A percentile compares a stretch with the other conserved stretches of the same genome.
These are phyloP conservation scores for Archilochus colubris DNA, from an alignment of 2,113 vertebrate species.

Conservation along the genomic window DNA sequence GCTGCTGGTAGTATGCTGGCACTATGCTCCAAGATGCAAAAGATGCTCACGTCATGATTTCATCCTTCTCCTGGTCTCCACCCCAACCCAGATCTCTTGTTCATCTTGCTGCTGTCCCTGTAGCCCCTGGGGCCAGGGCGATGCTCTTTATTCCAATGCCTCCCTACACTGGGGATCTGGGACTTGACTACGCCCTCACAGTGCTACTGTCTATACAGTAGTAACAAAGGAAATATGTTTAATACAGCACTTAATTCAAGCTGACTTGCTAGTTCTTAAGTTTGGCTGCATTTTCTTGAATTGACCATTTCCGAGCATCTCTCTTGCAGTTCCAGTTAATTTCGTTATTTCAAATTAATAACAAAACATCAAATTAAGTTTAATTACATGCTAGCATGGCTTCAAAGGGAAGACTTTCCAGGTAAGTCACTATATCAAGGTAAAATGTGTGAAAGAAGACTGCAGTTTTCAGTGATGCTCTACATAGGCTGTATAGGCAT, in stretches of 20 bases:
- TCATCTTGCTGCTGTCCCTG: background rate
- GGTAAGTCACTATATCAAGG: background rate
- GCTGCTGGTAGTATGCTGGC: background rate
- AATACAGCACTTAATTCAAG: background rate
- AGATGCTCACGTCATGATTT: background rate
- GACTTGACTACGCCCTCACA: background rate
- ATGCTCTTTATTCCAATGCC: background rate
- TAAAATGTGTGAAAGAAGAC: background rate
- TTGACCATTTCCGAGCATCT: background rate
- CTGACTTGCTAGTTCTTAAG: background rate
- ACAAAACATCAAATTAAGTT: background rate
- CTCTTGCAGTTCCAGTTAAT: background rate
- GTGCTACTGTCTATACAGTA: background rate
- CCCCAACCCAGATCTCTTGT: background rate
- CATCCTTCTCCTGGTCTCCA: background rate
- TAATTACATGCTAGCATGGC: background rate
- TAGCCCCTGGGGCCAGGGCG: background rate
- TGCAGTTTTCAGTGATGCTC: background rate
- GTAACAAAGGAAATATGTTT: background rate
- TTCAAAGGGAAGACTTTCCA: background rate
- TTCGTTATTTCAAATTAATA: background rate
- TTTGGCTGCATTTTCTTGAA: background rate
- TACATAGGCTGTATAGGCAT: accelerated
- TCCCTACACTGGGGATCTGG: background rate
- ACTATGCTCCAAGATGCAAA: background rate